Evolutionary conservation across 2,797 vertebrate species (phyloP).

Genomic region (Sebastes kiyomatsui): DNA sequence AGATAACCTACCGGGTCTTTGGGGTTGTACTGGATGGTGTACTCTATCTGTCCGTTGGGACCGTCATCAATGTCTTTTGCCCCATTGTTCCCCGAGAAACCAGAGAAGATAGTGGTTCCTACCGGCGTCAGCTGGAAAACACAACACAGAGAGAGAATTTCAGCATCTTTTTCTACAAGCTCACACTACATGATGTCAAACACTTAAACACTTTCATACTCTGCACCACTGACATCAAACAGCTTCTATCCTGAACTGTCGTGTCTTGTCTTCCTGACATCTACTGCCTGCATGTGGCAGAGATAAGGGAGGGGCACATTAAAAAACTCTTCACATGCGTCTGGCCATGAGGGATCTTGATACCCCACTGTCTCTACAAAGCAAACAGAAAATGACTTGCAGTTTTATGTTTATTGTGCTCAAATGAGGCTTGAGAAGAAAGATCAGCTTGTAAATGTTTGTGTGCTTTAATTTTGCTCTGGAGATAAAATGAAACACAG

Average conservation of each 20-base stretch:
- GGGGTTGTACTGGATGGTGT: slow-evolving; percentile 93
- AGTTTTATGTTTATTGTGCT: slow-evolving; percentile 48
- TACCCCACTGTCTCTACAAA: slow-evolving; percentile 29
- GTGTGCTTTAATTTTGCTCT: slow-evolving; percentile 28
- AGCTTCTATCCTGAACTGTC: not conserved
- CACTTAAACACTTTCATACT: slow-evolving; percentile 7
- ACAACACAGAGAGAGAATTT: not conserved
- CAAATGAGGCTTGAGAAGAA: slow-evolving; percentile 27
- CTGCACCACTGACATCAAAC: not conserved
- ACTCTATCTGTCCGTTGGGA: slow-evolving; percentile 98
- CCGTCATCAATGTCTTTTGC: slow-evolving; percentile 96
- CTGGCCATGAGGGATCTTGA: slow-evolving; percentile 10
- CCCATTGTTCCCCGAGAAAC: slow-evolving; percentile 93
- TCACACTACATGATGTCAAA: slow-evolving; percentile 15
- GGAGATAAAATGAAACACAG: slow-evolving; percentile 24
- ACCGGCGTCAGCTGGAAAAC: slow-evolving; percentile 92
- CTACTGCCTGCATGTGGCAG: not conserved
- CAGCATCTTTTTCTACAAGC: not conserved
- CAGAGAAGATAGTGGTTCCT: slow-evolving; percentile 96
- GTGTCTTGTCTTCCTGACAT: not conserved
- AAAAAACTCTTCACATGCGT: slow-evolving; percentile 12
- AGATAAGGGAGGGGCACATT: slow-evolving; percentile 16
- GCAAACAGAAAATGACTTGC: slow-evolving; percentile 37
- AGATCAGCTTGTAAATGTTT: slow-evolving; percentile 26
- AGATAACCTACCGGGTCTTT: slow-evolving; percentile 87